phyloP scores from a whole-genome alignment of 2,888 invertebrate genomes.

The Eupithecia inturbata region DNA sequence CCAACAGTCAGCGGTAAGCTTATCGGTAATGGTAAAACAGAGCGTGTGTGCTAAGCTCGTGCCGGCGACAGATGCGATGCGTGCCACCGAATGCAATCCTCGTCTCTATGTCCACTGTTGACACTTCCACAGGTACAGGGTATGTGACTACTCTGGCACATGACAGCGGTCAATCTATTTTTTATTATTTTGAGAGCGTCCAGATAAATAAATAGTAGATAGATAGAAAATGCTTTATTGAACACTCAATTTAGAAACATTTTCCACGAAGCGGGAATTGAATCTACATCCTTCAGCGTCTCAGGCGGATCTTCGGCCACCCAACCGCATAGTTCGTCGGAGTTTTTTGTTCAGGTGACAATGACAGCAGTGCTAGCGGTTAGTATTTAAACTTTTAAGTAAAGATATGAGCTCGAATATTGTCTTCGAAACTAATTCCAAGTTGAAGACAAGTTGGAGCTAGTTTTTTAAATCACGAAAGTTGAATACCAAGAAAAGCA shows the following conservation, averaged over 20 bases:
- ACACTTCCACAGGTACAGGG: constrained; percentile 49
- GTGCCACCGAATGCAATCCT: constrained; percentile 65
- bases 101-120: constrained; percentile 59
- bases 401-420: not conserved
- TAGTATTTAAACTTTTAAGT: not conserved
- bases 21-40: constrained; percentile 46
- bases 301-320: not conserved
- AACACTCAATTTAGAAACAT: not conserved
- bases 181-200: not conserved
- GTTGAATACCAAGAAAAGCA: not conserved
- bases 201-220: not conserved
- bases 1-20: constrained; percentile 13
- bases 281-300: no score
- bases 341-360: not conserved
- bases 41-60: constrained; percentile 55
- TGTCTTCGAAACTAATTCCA: constrained; percentile 1
- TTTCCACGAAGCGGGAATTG: no score
- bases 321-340: not conserved
- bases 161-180: not conserved
- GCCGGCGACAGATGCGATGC: constrained; percentile 68
- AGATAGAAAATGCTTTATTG: not conserved
- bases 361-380: not conserved
- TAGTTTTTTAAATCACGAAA: not conserved
- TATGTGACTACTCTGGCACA: constrained; percentile 16
- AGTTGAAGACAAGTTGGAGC: constrained; percentile 4